Evolutionary conservation across 2,113 vertebrate genomes (phyloP), one percentile per base, ranked within the genome.

Genomic region (Xiphias gladius): DNA sequence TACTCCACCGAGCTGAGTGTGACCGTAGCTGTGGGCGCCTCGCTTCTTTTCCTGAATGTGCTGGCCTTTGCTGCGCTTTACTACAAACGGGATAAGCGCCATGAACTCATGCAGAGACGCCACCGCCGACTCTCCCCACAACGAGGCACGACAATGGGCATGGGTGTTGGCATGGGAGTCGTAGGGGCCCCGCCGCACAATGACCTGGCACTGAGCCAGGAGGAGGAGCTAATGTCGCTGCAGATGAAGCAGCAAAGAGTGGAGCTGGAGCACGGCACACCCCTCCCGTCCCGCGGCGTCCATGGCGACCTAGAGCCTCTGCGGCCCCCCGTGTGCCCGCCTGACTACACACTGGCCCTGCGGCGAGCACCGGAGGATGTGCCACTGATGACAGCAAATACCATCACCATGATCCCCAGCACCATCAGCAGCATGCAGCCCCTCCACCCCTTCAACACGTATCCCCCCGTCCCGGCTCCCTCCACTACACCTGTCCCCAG

Each of bases 221-320:
- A 99, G 95, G 98, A 99, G 93, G 98, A 99, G 95, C 96, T 99
- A 69, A 99, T 99, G 98, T 99, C 98, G 79, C 96, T 99, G 90
- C 97, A 99, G 92, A 98, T 99, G 97, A 99, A 99, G 96, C 98
- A 99, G 96, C 98, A 98, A 92, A 95, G 98, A 92, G 96, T 97
- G 94, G 97, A 99, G 93, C 88, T 95, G 70, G 95, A 96, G 76
- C 94, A 94, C 26, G 95, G 96, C 95, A 98, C 97, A 66, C 95
- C 94, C 1, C 92, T 95, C 37, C 93, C 94, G 0, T 89, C 94
- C 24, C 95, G 94, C 13, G 93, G 93, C 22, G 39, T 95, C 75
- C 94, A 88, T 0, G 92, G 94, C 0, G 94, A 95, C 89, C 92
- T 95, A 65, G 95, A 96, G 39, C 93, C 95, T 1, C 91, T 96